A percentile compares a stretch with the other conserved stretches of the same genome.
phyloP scores from a whole-genome alignment of 2,113 vertebrate species.

The Porphyrio hochstetteri region DNA sequence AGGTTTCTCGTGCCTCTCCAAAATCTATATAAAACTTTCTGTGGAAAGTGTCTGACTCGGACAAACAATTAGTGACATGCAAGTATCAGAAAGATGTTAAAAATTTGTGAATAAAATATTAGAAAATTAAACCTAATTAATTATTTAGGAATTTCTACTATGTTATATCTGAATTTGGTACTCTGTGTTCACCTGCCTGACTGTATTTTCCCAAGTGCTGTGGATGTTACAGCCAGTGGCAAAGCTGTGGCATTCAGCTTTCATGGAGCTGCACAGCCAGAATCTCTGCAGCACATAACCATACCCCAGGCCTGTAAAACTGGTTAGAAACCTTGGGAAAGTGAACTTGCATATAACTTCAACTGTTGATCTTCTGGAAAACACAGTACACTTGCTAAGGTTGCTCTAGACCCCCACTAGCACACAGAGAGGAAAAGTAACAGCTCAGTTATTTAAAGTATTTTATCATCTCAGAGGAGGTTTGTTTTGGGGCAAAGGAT shows the following conservation, averaged over 20 bases:
- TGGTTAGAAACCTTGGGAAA: background rate
- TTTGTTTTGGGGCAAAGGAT: background rate
- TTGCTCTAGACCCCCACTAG: background rate
- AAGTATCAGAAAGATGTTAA: background rate
- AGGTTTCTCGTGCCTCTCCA: background rate
- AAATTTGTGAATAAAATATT: background rate
- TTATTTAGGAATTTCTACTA: background rate
- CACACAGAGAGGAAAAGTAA: background rate
- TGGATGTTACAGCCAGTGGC: background rate
- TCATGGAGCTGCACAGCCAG: background rate
- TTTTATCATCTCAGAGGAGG: background rate
- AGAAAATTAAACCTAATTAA: background rate
- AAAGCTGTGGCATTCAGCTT: background rate
- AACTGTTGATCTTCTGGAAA: background rate
- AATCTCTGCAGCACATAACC: background rate
- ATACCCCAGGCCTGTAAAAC: background rate
- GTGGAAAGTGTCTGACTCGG: background rate
- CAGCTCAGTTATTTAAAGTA: background rate
- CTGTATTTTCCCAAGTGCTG: background rate
- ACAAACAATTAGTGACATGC: background rate
- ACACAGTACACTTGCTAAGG: rapidly evolving
- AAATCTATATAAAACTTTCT: background rate
- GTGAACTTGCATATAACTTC: background rate
- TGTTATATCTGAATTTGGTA: background rate
- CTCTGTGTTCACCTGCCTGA: background rate